phyloP scores from a whole-genome alignment of 2,797 vertebrate genomes.

The Peromyscus aztecus region DNA sequence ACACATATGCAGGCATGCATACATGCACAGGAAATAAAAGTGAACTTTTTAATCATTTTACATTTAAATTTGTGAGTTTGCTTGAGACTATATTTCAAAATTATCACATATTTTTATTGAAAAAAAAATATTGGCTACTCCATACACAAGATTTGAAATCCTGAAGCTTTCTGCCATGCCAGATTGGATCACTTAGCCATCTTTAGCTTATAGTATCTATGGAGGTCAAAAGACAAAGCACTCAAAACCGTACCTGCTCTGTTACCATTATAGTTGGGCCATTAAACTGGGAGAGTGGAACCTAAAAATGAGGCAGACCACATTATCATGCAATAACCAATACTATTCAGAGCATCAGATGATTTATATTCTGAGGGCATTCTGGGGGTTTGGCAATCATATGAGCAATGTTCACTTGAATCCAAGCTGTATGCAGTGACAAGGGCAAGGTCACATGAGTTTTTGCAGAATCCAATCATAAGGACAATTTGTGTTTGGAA shows the following conservation, averaged over 20 bases:
- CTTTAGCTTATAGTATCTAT: not conserved
- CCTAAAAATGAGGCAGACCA: not conserved
- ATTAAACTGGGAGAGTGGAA: not conserved
- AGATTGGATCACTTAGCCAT: not conserved
- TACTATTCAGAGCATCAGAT: too few species aligned
- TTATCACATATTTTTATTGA: not conserved
- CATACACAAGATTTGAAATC: not conserved
- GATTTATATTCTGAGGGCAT: too few species aligned
- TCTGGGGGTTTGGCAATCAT: not conserved
- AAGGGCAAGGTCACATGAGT: too few species aligned
- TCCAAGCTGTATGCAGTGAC: not conserved
- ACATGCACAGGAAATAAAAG: not conserved
- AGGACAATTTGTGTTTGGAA: too few species aligned
- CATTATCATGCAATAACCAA: not conserved
- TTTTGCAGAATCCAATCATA: too few species aligned
- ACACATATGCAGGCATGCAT: not conserved
- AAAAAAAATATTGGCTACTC: not conserved
- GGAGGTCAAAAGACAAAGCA: not conserved
- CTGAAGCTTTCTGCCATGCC: not conserved
- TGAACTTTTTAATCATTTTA: not conserved
- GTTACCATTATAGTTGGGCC: not conserved
- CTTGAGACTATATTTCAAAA: not conserved
- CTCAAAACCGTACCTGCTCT: not conserved
- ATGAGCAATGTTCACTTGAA: not conserved
- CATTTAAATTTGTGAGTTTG: not conserved